Percentiles rank a stretch among this genome's conserved stretches.
Evolutionary conservation across 2,888 invertebrate species (phyloP).

Genomic region (Phyto melanocephala): DNA sequence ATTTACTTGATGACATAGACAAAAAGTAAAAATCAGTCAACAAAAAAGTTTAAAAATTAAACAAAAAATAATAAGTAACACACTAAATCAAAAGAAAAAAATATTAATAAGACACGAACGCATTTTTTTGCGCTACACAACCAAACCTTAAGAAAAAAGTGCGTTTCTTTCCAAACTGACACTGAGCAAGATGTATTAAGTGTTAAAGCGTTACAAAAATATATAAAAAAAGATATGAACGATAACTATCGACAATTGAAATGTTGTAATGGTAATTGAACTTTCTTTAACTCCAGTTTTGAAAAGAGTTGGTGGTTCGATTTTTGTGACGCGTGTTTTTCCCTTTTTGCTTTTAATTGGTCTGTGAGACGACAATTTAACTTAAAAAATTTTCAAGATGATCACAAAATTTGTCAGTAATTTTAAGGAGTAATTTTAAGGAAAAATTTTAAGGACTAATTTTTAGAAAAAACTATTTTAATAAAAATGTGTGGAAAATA

Average conservation of each 20-base stretch:
- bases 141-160: slow-evolving; percentile 8
- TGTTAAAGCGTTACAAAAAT: neutral
- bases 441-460: too few species aligned
- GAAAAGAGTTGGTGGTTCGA: slow-evolving; percentile 38
- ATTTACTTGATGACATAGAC: slow-evolving; percentile 49
- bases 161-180: slow-evolving; percentile 51
- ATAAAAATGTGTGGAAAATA: too few species aligned
- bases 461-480: too few species aligned
- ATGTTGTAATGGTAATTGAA: slow-evolving; percentile 49
- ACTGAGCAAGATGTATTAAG: slow-evolving; percentile 51
- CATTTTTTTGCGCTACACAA: slow-evolving; percentile 28
- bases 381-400: slow-evolving; percentile 26
- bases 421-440: slow-evolving; percentile 1
- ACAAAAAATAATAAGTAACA: slow-evolving; percentile 21
- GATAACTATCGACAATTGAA: slow-evolving; percentile 56
- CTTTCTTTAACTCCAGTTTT: slow-evolving; percentile 46
- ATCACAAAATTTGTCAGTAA: slow-evolving; percentile 6
- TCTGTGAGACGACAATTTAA: slow-evolving; percentile 45
- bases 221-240: neutral
- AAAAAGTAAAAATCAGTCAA: slow-evolving; percentile 24
- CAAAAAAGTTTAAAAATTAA: neutral
- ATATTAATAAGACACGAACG: neutral
- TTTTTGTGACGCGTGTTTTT: neutral
- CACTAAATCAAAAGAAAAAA: neutral
- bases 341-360: slow-evolving; percentile 46